Evolutionary conservation across 2,888 invertebrate species (phyloP).

Genomic region (Griposia aprilina): DNA sequence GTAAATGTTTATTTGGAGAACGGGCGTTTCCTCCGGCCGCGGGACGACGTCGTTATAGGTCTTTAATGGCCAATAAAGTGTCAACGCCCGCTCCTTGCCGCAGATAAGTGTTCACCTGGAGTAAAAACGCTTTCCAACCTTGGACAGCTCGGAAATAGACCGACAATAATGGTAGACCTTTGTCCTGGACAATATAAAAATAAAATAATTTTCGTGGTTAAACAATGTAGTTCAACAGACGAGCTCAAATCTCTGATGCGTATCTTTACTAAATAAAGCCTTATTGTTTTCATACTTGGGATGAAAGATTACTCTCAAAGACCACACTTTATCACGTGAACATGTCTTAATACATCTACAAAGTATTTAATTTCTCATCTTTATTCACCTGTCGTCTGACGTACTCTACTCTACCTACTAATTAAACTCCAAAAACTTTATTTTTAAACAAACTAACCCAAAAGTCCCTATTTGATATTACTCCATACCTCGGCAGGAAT

Average conservation of each 20-base stretch:
- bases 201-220: slow-evolving; percentile 37
- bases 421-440: not conserved
- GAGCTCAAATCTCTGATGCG: slow-evolving; percentile 23
- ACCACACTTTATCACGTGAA: too few species aligned
- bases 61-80: slow-evolving; percentile 89
- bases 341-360: not conserved
- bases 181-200: slow-evolving; percentile 36
- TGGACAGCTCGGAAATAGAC: slow-evolving; percentile 43
- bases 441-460: not conserved
- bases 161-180: slow-evolving; percentile 47
- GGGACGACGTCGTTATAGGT: slow-evolving; percentile 86
- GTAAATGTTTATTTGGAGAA: slow-evolving; percentile 89
- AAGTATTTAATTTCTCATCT: not conserved
- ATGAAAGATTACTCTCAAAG: slow-evolving; percentile 24
- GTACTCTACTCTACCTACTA: not conserved
- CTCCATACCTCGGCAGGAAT: not conserved
- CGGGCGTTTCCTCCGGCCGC: slow-evolving; percentile 80
- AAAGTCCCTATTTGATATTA: not conserved
- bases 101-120: slow-evolving; percentile 85
- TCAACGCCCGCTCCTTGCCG: slow-evolving; percentile 81
- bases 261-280: slow-evolving; percentile 23
- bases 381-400: not conserved
- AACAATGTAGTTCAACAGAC: slow-evolving; percentile 24
- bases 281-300: slow-evolving; percentile 31
- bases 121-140: slow-evolving; percentile 66